Base-by-base conservation (phyloP, 2,888 invertebrate genomes). In the Glyphotaelius pellucidus region DNA sequence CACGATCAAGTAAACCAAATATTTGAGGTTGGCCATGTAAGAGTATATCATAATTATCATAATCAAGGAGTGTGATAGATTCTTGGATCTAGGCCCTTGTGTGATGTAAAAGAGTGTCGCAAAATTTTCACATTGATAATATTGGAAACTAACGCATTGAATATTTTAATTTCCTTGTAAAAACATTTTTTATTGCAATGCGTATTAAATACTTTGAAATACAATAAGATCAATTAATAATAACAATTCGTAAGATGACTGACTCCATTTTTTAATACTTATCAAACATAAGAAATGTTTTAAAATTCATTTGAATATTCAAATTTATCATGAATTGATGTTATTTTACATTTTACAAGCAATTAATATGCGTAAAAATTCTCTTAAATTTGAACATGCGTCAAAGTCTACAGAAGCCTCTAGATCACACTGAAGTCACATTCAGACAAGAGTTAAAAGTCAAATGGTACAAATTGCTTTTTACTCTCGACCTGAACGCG, bases 1-100 rank as follows among this genome's bases (percentile, higher is more conserved):
- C 67, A 67, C 67, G 67, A 67, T 67, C 67, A 67, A 67, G 67
- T 67, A 67, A 67, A 67, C 67, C 67, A 67, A 67, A 67, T 67
- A 67, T 67, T 67, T 67, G 67, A 67, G 67, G 67, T 67, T 67
- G 67, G 67, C 67, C 67, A 67, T 67, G 25, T 67, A 7, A 25
- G 25, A 67, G 25, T n/a, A 67, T 9, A 67, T 67, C 25, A 25
- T 67, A 67, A 67, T 67, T 25, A 25, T 25, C 25, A 9, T 7
- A n/a, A 67, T 67, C 25, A 25, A 67, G 67, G 67, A 25, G 9
- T 67, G 25, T 67, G 67, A 67, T 67, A 67, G 25, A 67, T 67
- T n/a, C 67, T 67, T 67, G 25, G 67, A 67, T 67, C 67, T 25
- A 9, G 67, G 67, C 19, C 67, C 67, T 67, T 19, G 67, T 67